Base-by-base conservation (phyloP, 2,888 invertebrate genomes). In the Lysandra bellargus region DNA sequence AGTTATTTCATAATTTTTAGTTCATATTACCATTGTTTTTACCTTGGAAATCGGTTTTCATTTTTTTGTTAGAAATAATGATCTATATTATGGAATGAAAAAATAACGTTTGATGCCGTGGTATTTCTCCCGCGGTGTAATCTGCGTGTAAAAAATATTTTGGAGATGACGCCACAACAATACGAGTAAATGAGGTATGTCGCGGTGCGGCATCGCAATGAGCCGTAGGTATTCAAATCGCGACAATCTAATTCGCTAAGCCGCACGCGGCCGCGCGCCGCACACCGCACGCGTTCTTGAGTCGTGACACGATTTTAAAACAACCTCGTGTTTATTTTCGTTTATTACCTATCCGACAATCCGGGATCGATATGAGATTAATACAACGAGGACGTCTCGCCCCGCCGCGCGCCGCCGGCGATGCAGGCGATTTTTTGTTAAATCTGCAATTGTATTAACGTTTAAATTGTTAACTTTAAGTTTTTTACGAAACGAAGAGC, bases 191-290 rank as follows among this genome's bases (percentile, higher is more conserved):
- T 69, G 69, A 69, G 23, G 4, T 14, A 17, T 23, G n/a, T n/a
- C 61, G 33, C 33, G 14, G 14, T 5, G 33, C 69, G 14, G 33
- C 64, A 69, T 69, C 33, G 69, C 69, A 69, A 69, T 69, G 33
- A 69, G 37, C 30, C 33, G 5, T 69, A n/a, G n/a, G n/a, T n/a
- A 69, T 69, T 37, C 69, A 69, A 69, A 69, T 69, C 14, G 33
- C 69, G 69, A 69, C 75, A 75, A 75, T 75, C 75, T 75, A 75
- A 75, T 75, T 49, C 44, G 30, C 44, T 75, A 23, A 49, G 75
- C 49, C 44, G 75, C 12, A 30, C 30, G 44, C 44, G 64, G 12
- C 64, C 23, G 9, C 64, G 61, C 61, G 23, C 61, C n/a, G 61
- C 61, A 33, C 12, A 12, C 30, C 64, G 33, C 33, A 30, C 64